Evolutionary conservation across 2,113 vertebrate genomes (phyloP).

Genomic region (Crypturellus undulatus): DNA sequence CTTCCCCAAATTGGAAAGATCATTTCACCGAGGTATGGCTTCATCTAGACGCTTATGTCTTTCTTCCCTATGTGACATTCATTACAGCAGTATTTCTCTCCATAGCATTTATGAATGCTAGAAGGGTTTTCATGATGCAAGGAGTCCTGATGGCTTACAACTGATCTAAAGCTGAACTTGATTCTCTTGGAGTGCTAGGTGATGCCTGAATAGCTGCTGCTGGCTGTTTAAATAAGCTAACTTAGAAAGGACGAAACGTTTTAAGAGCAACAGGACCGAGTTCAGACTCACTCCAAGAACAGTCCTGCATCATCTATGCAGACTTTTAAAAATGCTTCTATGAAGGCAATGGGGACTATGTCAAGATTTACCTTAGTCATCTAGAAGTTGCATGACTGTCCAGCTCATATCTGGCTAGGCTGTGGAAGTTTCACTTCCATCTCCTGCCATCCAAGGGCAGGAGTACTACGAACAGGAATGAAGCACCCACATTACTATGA

Average conservation of each 20-base stretch:
- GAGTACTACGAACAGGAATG: not conserved
- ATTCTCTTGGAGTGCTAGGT: not conserved
- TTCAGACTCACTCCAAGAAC: not conserved
- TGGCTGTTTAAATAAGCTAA: slow-evolving; percentile 5
- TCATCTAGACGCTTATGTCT: not conserved
- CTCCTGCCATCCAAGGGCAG: not conserved
- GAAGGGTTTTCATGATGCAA: slow-evolving; percentile 14
- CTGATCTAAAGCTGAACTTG: not conserved
- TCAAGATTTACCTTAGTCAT: not conserved
- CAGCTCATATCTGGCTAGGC: not conserved
- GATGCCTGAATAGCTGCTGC: not conserved
- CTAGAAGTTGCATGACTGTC: not conserved
- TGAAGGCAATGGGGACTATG: not conserved
- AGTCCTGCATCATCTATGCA: not conserved
- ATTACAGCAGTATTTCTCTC: not conserved
- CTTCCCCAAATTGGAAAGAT: not conserved
- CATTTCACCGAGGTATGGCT: not conserved
- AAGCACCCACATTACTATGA: not conserved
- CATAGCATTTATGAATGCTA: not conserved
- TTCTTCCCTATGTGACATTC: not conserved
- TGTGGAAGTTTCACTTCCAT: slow-evolving; percentile 18
- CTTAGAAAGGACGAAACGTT: not conserved
- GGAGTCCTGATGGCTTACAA: not conserved
- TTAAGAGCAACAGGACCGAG: not conserved
- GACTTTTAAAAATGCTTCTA: not conserved